Base-by-base conservation (phyloP, 2,113 vertebrate species). In the Henicopernis longicauda region DNA sequence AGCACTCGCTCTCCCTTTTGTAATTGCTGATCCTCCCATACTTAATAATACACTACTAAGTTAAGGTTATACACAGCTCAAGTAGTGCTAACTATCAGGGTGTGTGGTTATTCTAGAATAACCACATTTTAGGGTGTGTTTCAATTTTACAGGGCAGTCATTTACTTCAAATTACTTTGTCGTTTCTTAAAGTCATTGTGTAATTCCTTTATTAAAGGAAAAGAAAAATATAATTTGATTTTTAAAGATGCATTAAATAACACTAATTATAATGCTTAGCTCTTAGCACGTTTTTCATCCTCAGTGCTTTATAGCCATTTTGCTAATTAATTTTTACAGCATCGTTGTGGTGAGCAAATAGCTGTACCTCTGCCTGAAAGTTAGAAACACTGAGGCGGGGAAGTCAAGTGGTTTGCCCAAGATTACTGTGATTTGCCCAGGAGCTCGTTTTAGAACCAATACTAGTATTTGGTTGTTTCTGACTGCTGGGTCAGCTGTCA, bases 111-210 rank as follows among this genome's bases (percentile, higher is more conserved):
- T 91, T 88, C 54, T 84, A 59, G 85, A 95, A 94, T 81, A 92
- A 92, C 81, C 95, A 79, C 91, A 89, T 76, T 88, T 79, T 80
- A 94, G 95, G 93, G 93, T 82, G 95, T 97, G 94, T 95, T 92
- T 89, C 94, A 82, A n/a, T 97, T 97, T 97, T 93, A 97, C 80
- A 82, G 86, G 85, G 90, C 85, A 94, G 69, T 93, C 86, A 96
- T 97, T 97, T 94, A 92, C 72, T 96, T 93, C 89, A 73, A 93
- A 97, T 96, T 97, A 94, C 89, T 93, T 93, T 94, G 86, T 78
- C 66, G 76, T 94, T 93, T 93, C 92, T 96, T 88, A 87, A 89
- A 95, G 89, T 34, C 54, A 79, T 96, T 96, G 81, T 93, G 92
- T 96, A 96, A 96, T 94, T 86, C 91, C 65, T 89, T 94, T 93